These are phyloP conservation scores for Drosophila quinaria DNA, from an alignment of 2,888 invertebrate genomes.

Conservation along the genomic window DNA sequence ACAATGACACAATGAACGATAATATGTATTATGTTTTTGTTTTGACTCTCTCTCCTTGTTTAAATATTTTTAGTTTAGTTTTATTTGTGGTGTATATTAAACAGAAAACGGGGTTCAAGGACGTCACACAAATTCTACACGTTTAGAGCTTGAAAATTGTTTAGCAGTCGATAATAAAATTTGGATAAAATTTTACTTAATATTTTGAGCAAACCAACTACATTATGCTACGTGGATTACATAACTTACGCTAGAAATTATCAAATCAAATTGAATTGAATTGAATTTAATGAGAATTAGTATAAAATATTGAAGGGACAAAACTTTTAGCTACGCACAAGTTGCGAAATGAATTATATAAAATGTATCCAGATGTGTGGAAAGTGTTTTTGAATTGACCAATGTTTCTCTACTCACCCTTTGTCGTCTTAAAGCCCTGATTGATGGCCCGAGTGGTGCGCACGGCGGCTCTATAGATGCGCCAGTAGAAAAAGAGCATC, in stretches of 20 bases:
- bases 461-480: constrained; percentile 97
- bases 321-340: constrained; percentile 75
- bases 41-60: constrained; percentile 3
- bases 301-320: constrained; percentile 59
- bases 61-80: background rate
- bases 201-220: constrained; percentile 67
- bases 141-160: constrained; percentile 67
- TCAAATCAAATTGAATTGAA: constrained; percentile 33
- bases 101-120: constrained; percentile 59
- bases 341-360: constrained; percentile 63
- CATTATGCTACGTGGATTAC: constrained; percentile 68
- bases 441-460: constrained; percentile 97
- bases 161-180: constrained; percentile 65
- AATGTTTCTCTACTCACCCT: constrained; percentile 87
- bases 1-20: constrained; percentile 28
- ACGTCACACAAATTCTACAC: constrained; percentile 77
- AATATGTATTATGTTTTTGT: constrained; percentile 24
- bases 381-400: constrained; percentile 10
- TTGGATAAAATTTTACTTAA: constrained; percentile 45
- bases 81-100: constrained; percentile 29
- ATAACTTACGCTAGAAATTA: constrained; percentile 56
- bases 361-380: constrained; percentile 60
- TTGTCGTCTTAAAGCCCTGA: constrained; percentile 95
- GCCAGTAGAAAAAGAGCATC: constrained; percentile 99
- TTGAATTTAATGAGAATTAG: constrained; percentile 41